phyloP scores from a whole-genome alignment of 64 coral and sea anemone genomes.

The Actinia tenebrosa region DNA sequence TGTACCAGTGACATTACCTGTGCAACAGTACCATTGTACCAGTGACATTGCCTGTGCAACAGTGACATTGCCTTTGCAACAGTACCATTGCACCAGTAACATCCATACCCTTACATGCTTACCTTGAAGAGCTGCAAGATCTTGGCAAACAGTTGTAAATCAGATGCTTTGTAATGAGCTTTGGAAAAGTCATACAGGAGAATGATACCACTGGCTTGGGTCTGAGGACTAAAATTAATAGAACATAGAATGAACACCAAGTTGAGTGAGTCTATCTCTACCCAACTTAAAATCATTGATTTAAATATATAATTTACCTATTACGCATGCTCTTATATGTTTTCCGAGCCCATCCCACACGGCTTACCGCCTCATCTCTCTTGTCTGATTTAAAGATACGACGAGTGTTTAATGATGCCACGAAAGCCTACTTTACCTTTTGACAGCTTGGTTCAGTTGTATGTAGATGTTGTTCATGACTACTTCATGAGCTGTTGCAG shows the following conservation, averaged over 20 bases:
- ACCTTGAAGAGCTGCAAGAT: slow-evolving; percentile 1
- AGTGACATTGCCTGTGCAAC: too few relatives aligned
- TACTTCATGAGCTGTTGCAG: not conserved
- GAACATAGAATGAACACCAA: not conserved
- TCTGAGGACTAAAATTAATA: not conserved
- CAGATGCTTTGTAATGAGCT: not conserved
- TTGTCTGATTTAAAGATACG: not conserved
- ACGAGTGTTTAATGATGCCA: not conserved
- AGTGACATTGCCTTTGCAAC: too few relatives aligned
- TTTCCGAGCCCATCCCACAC: too few relatives aligned
- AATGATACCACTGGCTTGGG: not conserved
- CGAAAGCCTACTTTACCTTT: not conserved
- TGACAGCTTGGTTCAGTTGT: slow-evolving; percentile 3
- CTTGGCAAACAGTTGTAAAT: slow-evolving; percentile 6
- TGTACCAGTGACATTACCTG: too few relatives aligned
- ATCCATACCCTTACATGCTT: not conserved
- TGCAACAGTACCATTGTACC: too few relatives aligned
- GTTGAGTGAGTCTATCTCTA: not conserved
- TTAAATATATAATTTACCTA: too few relatives aligned
- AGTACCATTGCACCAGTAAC: not conserved
- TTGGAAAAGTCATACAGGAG: slow-evolving; percentile 14
- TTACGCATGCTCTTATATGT: too few relatives aligned
- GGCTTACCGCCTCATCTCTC: too few relatives aligned
- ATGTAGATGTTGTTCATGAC: not conserved
- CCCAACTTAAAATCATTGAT: not conserved